Evolutionary conservation across 2,113 vertebrate species (phyloP).

Genomic region (Apaloderma vittatum): DNA sequence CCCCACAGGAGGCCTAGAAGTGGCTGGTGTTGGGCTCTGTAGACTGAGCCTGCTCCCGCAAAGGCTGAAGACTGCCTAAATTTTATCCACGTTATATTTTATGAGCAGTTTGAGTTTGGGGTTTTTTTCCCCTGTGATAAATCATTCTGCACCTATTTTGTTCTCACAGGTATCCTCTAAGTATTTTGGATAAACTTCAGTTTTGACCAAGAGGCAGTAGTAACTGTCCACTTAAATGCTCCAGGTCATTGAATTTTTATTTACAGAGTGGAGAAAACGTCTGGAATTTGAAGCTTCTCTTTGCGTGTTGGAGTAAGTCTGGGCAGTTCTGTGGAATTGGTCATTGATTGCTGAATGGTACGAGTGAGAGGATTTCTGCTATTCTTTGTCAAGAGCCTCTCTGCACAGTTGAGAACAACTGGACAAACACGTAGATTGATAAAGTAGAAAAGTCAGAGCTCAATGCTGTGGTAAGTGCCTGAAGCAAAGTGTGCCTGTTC

Average conservation of each 20-base stretch:
- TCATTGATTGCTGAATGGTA: background rate
- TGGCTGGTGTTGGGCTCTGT: background rate
- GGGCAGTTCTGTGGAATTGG: fast-evolving
- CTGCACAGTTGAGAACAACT: background rate
- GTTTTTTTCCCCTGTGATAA: background rate
- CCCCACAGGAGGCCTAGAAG: background rate
- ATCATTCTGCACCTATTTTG: background rate
- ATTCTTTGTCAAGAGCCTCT: background rate
- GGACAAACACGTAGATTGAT: too few species aligned
- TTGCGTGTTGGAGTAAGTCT: background rate
- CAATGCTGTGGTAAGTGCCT: background rate
- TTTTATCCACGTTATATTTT: background rate
- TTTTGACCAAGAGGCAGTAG: background rate
- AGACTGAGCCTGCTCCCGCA: background rate
- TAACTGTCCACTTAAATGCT: background rate
- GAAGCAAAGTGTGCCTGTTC: background rate
- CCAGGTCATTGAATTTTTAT: background rate
- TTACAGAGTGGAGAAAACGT: background rate
- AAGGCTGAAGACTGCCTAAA: background rate
- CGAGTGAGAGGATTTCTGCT: fast-evolving
- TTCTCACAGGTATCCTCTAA: background rate
- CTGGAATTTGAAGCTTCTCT: background rate
- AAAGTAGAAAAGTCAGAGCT: background rate
- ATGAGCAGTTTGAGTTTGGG: background rate
- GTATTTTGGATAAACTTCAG: background rate